Percentiles rank a stretch among this genome's conserved stretches.
phyloP scores from a whole-genome alignment of 1,140 invertebrate species.

The Drosophila nebulosa region DNA sequence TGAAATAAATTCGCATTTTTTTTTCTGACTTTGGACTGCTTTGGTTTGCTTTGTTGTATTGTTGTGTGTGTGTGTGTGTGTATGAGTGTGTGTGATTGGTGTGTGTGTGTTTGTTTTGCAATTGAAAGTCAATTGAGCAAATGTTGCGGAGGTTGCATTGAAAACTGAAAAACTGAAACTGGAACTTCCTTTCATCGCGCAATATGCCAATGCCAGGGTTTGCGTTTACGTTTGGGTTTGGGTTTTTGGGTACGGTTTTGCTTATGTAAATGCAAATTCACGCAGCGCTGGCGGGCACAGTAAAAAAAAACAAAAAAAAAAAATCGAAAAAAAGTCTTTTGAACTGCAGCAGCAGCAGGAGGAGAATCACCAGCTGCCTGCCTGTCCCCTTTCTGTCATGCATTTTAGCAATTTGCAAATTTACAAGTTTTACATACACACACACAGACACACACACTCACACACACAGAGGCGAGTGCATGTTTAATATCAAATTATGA shows the following conservation, averaged over 20 bases:
- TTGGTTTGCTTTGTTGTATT: conserved; percentile 2
- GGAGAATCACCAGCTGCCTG: conserved; percentile 28
- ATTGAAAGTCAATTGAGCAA: conserved; percentile 60
- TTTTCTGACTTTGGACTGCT: neutral
- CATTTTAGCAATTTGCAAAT: conserved; percentile 76
- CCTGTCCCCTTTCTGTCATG: conserved; percentile 51
- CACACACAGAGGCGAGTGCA: conserved; percentile 34
- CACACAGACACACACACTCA: neutral
- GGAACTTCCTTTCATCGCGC: conserved; percentile 12
- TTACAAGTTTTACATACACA: conserved; percentile 66
- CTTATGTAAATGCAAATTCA: conserved; percentile 54
- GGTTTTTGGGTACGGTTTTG: neutral
- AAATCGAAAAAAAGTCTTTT: conserved; percentile 14
- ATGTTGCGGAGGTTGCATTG: conserved; percentile 31
- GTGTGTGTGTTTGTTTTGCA: conserved; percentile 50
- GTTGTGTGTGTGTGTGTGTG: conserved; percentile 7
- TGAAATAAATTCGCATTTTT: conserved; percentile 38
- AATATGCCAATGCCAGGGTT: conserved; percentile 8
- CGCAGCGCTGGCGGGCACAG: conserved; percentile 35
- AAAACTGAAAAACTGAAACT: conserved; percentile 6
- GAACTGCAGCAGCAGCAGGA: conserved; percentile 22
- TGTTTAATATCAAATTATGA: conserved; percentile 78
- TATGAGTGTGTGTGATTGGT: conserved; percentile 25
- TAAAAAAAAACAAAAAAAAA: neutral
- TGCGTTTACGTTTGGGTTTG: neutral